Conservation (phyloP, 64 coral and sea anemone species). For the Stichodactyla helianthus region DNA sequence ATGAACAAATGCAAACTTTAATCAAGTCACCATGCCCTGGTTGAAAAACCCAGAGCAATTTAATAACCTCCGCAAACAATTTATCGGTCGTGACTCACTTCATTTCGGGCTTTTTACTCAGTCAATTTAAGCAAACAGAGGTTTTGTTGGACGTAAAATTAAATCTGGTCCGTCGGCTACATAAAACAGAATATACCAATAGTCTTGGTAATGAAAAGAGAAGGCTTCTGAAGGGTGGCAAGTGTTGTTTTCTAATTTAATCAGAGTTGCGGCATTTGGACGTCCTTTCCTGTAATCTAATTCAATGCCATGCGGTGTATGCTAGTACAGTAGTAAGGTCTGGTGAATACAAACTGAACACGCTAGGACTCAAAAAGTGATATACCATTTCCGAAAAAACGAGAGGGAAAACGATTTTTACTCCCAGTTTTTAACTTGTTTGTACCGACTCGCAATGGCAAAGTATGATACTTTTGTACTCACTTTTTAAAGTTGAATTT, state of each 20-base stretch:
- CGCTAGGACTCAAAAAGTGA: neutral
- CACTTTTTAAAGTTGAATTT: too few species aligned
- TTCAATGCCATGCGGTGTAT: constrained; percentile 5
- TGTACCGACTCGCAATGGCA: too few species aligned
- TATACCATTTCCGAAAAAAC: neutral
- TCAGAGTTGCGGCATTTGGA: constrained; percentile 20
- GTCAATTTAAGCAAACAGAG: constrained; percentile 38
- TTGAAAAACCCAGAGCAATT: neutral
- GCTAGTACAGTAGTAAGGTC: neutral
- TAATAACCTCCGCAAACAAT: constrained; percentile 39
- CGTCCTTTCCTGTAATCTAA: constrained; percentile 7
- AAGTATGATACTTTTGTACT: too few species aligned
- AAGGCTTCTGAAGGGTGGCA: constrained; percentile 7
- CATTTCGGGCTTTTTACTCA: constrained; percentile 35
- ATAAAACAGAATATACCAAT: constrained; percentile 22
- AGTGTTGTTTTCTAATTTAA: constrained; percentile 28
- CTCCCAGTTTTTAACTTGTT: too few species aligned
- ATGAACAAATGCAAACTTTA: constrained; percentile 31
- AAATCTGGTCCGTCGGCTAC: constrained; percentile 28
- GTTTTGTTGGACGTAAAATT: constrained; percentile 30
- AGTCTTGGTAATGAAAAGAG: constrained; percentile 20
- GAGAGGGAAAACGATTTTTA: too few species aligned
- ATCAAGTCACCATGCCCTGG: neutral
- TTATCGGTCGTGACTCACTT: constrained; percentile 14
- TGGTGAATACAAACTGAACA: neutral